Conservation (phyloP, 2,888 invertebrate genomes). For the Agriopis aurantiaria region DNA sequence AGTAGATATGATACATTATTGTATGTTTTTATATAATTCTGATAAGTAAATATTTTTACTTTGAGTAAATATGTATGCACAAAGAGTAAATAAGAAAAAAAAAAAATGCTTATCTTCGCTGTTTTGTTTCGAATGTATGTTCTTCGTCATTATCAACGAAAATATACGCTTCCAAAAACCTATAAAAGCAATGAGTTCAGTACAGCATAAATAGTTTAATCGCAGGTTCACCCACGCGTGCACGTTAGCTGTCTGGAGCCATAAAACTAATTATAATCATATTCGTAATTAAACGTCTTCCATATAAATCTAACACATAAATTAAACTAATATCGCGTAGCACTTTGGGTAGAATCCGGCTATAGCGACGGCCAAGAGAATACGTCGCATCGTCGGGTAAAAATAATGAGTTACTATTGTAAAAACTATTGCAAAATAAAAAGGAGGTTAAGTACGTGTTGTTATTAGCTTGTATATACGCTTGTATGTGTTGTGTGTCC, state of each 20-base stretch:
- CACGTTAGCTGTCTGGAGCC: constrained; percentile 12
- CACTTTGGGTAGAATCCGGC: neutral
- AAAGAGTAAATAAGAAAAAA: too few relatives aligned
- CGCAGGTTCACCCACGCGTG: constrained; percentile 19
- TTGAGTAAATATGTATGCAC: too few relatives aligned
- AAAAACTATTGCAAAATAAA: too few relatives aligned
- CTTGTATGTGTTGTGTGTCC: too few relatives aligned
- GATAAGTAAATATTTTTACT: too few relatives aligned
- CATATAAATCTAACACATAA: constrained; percentile 5
- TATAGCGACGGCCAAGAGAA: neutral
- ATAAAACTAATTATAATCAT: constrained; percentile 27
- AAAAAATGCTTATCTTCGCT: too few relatives aligned
- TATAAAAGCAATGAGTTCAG: constrained; percentile 33
- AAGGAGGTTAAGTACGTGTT: too few relatives aligned
- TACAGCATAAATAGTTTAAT: constrained; percentile 38
- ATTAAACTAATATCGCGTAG: neutral
- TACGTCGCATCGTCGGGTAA: neutral
- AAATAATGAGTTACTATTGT: too few relatives aligned
- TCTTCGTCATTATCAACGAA: constrained; percentile 9
- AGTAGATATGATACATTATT: too few relatives aligned
- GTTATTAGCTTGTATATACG: too few relatives aligned
- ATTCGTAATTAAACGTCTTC: constrained; percentile 27
- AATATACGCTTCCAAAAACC: constrained; percentile 8
- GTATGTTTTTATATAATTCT: too few relatives aligned
- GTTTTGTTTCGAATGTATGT: too few relatives aligned